Percentiles rank a stretch among this genome's conserved stretches.
Evolutionary conservation across 92 coral and sea anemone species (phyloP).

Genomic region (Epizoanthus ramosus): DNA sequence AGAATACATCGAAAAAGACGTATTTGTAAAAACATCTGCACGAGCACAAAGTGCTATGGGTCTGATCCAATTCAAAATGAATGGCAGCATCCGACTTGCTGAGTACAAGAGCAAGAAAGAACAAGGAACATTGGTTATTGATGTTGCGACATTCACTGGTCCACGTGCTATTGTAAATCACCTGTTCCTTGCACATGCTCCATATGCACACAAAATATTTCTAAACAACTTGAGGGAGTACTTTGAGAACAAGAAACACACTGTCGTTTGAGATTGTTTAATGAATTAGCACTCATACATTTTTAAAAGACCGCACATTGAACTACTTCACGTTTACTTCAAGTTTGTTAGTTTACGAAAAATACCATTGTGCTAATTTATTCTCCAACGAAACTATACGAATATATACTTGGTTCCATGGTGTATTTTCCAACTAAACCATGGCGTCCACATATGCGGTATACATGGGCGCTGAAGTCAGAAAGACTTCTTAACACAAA

Average conservation of each 20-base stretch:
- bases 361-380: no score
- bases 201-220: slow-evolving; percentile 7
- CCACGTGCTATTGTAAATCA: slow-evolving; percentile 5
- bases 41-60: neutral
- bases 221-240: slow-evolving; percentile 2
- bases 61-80: neutral
- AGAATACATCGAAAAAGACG: neutral
- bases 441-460: no score
- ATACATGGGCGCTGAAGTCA: no score
- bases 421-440: no score
- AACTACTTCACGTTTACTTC: no score
- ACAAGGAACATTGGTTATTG: slow-evolving; percentile 5
- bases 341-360: no score
- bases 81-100: slow-evolving; percentile 6
- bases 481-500: no score
- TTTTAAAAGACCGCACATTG: no score
- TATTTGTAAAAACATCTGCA: neutral
- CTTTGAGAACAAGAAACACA: neutral
- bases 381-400: no score
- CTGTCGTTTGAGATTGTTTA: no score
- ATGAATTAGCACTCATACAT: no score
- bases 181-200: slow-evolving; percentile 5
- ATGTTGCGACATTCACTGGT: neutral
- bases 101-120: slow-evolving; percentile 25
- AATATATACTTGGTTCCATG: no score